These are phyloP conservation scores for Deroplatys truncata DNA, from an alignment of 2,888 invertebrate species.

Conservation along the genomic window DNA sequence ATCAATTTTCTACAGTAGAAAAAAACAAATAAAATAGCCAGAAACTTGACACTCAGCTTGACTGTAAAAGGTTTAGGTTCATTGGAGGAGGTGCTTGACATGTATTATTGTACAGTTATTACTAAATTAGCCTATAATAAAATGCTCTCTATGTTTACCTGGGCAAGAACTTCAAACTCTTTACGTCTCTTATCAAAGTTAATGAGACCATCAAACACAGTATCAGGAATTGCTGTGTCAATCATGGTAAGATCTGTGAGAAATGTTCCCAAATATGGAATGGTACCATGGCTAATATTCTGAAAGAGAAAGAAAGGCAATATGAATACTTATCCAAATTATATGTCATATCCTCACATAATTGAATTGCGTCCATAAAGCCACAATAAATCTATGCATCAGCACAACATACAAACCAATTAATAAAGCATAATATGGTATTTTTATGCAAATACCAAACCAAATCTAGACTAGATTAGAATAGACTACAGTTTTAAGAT, in stretches of 20 bases:
- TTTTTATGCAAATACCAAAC: no score
- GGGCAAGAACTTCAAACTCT: slow-evolving; percentile 97
- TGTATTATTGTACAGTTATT: neutral
- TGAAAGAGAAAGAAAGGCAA: slow-evolving; percentile 35
- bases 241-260: slow-evolving; percentile 98
- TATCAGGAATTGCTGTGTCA: slow-evolving; percentile 91
- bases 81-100: neutral
- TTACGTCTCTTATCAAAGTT: slow-evolving; percentile 98
- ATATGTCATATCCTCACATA: no score
- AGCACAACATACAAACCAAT: no score
- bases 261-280: slow-evolving; percentile 97
- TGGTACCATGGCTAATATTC: slow-evolving; percentile 87
- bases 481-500: no score
- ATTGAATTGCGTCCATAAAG: no score
- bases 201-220: slow-evolving; percentile 73
- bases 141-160: slow-evolving; percentile 38
- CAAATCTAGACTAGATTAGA: no score
- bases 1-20: no score
- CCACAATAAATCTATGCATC: no score
- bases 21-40: neutral
- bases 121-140: neutral
- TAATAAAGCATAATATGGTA: no score
- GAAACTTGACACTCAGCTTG: neutral
- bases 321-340: neutral
- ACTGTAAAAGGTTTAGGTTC: no score